Evolutionary conservation across 2,888 invertebrate genomes (phyloP).

Genomic region (Conomelus anceps): DNA sequence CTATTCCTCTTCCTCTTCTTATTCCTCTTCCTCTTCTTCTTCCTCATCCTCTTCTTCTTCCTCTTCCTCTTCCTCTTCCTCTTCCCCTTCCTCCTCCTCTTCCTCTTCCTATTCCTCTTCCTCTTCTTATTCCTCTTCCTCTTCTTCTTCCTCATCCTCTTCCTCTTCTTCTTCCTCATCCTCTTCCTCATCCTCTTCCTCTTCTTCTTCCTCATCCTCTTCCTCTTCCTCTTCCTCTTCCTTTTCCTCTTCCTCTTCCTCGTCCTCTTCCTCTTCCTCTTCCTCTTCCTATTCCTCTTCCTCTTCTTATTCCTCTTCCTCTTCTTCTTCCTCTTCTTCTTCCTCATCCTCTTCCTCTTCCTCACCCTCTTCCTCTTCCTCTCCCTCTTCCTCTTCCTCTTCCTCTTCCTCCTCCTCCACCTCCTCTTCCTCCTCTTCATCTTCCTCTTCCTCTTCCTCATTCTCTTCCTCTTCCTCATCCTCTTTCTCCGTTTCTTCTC

Average conservation of each 20-base stretch:
- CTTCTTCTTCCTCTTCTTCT: background rate
- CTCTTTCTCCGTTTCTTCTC: too few relatives aligned
- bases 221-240: background rate
- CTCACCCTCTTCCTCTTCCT: too few relatives aligned
- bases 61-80: background rate
- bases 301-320: background rate
- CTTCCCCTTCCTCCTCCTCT: too few relatives aligned
- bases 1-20: background rate
- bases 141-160: background rate
- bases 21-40: too few relatives aligned
- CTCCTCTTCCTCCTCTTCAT: too few relatives aligned
- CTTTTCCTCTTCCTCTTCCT: background rate
- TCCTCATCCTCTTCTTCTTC: background rate
- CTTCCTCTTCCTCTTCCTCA: too few relatives aligned
- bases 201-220: too few relatives aligned
- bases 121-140: background rate
- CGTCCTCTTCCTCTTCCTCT: background rate
- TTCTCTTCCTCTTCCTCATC: too few relatives aligned
- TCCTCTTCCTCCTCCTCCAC: too few relatives aligned
- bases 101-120: background rate
- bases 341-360: too few relatives aligned
- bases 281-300: background rate
- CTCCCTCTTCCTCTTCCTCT: too few relatives aligned
- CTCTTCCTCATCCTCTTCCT: too few relatives aligned
- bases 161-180: background rate